Evolutionary conservation across 1,140 invertebrate genomes (phyloP), one percentile per base, ranked within the genome.

Genomic region (Drosophila erecta): DNA sequence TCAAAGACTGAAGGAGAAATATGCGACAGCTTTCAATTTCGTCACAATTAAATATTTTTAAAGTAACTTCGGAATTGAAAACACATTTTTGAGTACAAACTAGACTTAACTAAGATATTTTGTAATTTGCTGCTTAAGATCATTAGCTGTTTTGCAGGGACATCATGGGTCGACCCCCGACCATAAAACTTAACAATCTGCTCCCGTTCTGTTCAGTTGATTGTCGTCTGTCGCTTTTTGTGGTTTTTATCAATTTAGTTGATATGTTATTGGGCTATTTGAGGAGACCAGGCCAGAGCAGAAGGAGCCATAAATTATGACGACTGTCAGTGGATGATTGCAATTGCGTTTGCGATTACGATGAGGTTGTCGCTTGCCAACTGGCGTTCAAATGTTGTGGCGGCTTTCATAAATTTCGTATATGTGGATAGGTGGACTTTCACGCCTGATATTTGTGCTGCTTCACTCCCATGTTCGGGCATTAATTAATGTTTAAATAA

Each of bases 171-270:
- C 43, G 33, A 35, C 41, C 35, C 1, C 6, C 14, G 0, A 17
- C 1, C 6, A 14, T 5, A 20, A 22, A n/a, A 20, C 44, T 44
- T 22, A 24, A 20, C 46, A 65, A 58, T 57, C 35, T 62, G 59
- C 71, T 49, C 55, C 50, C 41, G 55, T 70, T 65, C 58, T 66
- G 59, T 70, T 27, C 50, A 40, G 38, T 53, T 65, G 65, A 71
- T 33, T 71, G 43, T 76, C 50, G 15, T 53, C 40, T 80, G 62
- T 62, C 47, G 35, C 12, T 22, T 75, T 80, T 80, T 81, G 77
- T 81, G 76, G 80, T 65, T 78, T 89, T 79, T 89, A 87, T 87
- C 84, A 87, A 83, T 86, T 87, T 69, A 76, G 55, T 67, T 76
- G 72, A 76, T 76, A 76, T 79, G 75, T 78, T 57, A 65, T 71